Evolutionary conservation across 1,140 invertebrate genomes (phyloP), one percentile per base, ranked within the genome.

Genomic region (Saccostrea cuccullata): DNA sequence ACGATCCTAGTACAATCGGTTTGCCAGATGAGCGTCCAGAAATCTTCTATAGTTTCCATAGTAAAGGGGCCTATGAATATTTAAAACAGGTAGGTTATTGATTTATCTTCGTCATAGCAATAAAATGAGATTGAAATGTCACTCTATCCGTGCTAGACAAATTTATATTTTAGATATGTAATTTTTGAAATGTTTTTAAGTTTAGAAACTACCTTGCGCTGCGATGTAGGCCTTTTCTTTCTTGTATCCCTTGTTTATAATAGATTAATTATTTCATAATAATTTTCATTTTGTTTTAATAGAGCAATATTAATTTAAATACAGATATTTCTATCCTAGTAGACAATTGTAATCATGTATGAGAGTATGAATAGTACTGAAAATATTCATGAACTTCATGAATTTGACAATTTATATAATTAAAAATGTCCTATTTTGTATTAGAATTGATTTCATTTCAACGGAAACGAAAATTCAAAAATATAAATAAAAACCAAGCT

Each of bases 181-280:
- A 9, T 47, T 47, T 47, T 47, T 47, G 6, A 47, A 47, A 47
- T 47, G 1, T 2, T 47, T 47, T 47, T 6, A 47, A 8, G 47
- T 2, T 0, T 2, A 47, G 47, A 47, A n/a, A 20, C 26, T 82
- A 82, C 73, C 73, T 82, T 82, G 73, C 0, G 73, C 73, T 82
- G 73, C 73, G 23, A 82, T 82, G 73, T 82, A 82, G 15, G 73
- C 73, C 26, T 82, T 82, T 26, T 82, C 73, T 30, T 82, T 82
- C 23, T 82, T 82, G 73, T 36, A 82, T 36, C 73, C 73, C 73
- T 82, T 47, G 47, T 47, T 64, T 20, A 64, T 20, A 64, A 64
- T 64, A 8, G n/a, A 6, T 20, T 64, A 6, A 36, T 36, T n/a
- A 36, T 36, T 36, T 36, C 17, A 64, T n/a, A 64, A 64, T n/a